Evolutionary conservation across 2,113 vertebrate species (phyloP), one percentile per base, ranked within the genome.

Genomic region (Osmerus mordax): DNA sequence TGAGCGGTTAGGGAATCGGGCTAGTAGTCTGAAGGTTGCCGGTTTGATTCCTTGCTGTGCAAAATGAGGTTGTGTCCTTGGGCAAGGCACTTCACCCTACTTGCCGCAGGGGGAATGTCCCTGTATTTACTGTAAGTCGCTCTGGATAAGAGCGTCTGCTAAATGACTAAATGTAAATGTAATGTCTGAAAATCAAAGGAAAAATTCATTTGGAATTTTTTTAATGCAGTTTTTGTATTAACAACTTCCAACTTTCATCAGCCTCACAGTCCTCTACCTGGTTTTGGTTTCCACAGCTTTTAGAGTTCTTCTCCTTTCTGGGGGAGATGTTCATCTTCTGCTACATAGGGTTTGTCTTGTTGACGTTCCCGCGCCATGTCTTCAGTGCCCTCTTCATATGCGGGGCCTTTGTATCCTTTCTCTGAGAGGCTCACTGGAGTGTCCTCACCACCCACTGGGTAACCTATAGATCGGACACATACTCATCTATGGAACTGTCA

Each of bases 321-420:
- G 92, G 93, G 69, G 95, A 96, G 88, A 96, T 95, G 8, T 94
- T 94, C 88, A 93, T 95, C 91, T 95, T 94, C 90, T 92, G 94
- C 74, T 94, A 94, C 85, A 94, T 95, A 93, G 94, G 95, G 81
- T 91, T 93, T 18, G 89, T 92, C 0, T 72, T 95, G 68, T 93
- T 95, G 87, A 93, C 89, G 0, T 94, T 94, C 85, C 90, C 93
- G 86, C 93, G 91, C 74, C 94, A 94, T 63, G 89, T 92, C 86
- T 96, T 95, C 85, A 92, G 89, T 76, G 89, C 84, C 36, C 73
- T 94, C 73, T 95, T 95, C 82, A 93, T 96, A 84, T 89, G 87
- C 8, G 94, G 92, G 70, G 92, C 92, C 77, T 89, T 94, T 87
- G 94, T 95, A 94, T 96, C 94, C 94, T 95, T 96, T 92, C 76